Percentiles rank a stretch among this genome's conserved stretches.
phyloP scores from a whole-genome alignment of 2,113 vertebrate genomes.

The Himantopus leucocephalus region DNA sequence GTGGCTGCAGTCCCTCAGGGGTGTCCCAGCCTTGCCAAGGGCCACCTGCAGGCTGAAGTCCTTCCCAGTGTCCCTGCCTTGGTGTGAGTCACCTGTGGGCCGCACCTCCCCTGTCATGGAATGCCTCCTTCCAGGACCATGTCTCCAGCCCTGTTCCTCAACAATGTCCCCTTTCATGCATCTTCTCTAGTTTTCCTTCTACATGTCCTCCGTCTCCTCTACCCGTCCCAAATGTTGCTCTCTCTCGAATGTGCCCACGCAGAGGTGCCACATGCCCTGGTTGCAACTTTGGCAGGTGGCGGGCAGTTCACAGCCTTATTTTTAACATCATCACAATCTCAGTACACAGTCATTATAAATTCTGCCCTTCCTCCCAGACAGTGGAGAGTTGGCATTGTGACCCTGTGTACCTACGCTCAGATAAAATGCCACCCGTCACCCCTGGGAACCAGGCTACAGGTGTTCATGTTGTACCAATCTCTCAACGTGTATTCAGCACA shows the following conservation, averaged over 20 bases:
- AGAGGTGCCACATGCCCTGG: too few species aligned
- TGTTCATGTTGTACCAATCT: not conserved
- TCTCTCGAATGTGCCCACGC: too few species aligned
- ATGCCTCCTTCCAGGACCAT: too few species aligned
- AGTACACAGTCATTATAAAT: not conserved
- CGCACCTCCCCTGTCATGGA: not conserved
- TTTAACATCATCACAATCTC: not conserved
- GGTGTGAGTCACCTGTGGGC: too few species aligned
- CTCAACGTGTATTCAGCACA: rapidly evolving
- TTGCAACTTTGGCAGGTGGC: too few species aligned
- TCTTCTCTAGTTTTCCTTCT: too few species aligned
- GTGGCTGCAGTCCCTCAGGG: not conserved
- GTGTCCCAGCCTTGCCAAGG: not conserved
- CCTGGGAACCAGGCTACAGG: not conserved
- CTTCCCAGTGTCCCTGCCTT: not conserved
- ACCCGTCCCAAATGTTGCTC: too few species aligned
- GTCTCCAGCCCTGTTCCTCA: too few species aligned
- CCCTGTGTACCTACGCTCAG: rapidly evolving
- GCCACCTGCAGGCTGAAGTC: too few species aligned
- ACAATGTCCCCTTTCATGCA: too few species aligned
- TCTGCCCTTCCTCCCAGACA: not conserved
- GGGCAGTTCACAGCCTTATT: not conserved
- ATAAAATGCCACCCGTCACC: rapidly evolving
- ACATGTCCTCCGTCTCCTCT: too few species aligned
- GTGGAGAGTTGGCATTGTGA: not conserved